Evolutionary conservation across 2,113 vertebrate species (phyloP), one percentile per base, ranked within the genome.

Genomic region (Gallinago jamesoni): DNA sequence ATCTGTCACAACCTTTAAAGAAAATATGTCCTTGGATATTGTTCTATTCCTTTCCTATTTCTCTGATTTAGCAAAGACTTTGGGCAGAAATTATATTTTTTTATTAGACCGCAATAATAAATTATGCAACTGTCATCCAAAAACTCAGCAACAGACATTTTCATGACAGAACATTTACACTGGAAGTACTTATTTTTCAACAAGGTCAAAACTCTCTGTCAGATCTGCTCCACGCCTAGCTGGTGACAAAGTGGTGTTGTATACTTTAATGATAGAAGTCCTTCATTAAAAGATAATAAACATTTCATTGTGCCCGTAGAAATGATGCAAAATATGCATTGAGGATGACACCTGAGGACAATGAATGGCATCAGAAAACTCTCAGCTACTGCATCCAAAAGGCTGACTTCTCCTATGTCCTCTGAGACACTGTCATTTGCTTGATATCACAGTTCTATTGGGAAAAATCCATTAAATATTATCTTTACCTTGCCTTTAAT

Each of bases 171-270:
- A 72, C 56, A 43, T 37, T 87, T 73, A 74, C 28, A 84, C 17
- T 37, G 43, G 48, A 57, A 84, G 60, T 33, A 88, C 25, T 74
- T 70, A 53, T 30, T 93, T 86, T 86, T 80, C 64, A 91, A 68
- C 72, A 91, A 95, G 93, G 39, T 90, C 70, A 96, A 93, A 95
- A 93, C 59, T 52, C 45, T 91, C 31, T 3, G 9, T 68, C n/a
- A 76, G 35, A 57, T 86, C 27, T 57, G 23, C 37, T 64, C 23
- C 18, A 62, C 64, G 33, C 39, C 47, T 70, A 45, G 7, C 10
- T 63, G 12, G 16, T 70, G 70, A 86, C 74, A 21, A 64, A 83
- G 28, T 20, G 12, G 16, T 20, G 12, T 13, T 73, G 6, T 62
- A 57, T 37, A 37, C 2, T 56, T 91, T 41, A 10, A 68, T 81